These are phyloP conservation scores for Dasypus novemcinctus DNA, from an alignment of 2,113 vertebrate species.

Conservation along the genomic window DNA sequence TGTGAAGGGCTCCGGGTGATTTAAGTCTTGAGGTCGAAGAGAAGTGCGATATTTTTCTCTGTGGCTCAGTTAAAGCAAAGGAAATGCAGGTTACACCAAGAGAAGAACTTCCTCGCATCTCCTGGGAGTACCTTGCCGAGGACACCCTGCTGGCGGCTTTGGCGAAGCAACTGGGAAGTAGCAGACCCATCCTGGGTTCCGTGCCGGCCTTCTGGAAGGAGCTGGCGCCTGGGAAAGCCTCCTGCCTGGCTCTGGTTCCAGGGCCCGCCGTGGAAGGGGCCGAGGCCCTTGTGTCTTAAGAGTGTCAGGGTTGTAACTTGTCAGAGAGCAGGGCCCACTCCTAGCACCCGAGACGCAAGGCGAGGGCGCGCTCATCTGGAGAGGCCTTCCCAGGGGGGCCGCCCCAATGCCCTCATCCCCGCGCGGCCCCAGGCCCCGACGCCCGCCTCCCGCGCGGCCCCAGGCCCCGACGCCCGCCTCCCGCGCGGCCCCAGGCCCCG, in stretches of 20 bases:
- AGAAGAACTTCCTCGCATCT: not conserved
- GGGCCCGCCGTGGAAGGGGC: too few species aligned
- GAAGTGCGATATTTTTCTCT: not conserved
- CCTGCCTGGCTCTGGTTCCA: too few species aligned
- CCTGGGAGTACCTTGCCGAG: not conserved
- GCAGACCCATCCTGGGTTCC: not conserved
- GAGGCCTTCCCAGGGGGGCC: too few species aligned
- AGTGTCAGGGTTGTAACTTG: too few species aligned
- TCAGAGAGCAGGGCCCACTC: not conserved
- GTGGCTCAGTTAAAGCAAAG: not conserved
- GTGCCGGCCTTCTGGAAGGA: not conserved
- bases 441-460: too few species aligned
- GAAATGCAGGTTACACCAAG: not conserved
- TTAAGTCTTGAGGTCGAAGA: not conserved
- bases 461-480: too few species aligned
- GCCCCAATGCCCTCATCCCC: too few species aligned
- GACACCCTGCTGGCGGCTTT: not conserved
- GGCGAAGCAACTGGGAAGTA: fast-evolving
- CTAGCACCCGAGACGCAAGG: too few species aligned
- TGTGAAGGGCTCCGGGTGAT: not conserved
- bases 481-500: too few species aligned
- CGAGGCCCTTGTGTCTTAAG: not conserved
- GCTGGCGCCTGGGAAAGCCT: not conserved
- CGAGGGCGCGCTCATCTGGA: too few species aligned
- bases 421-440: too few species aligned